These are phyloP conservation scores for Pyxicephalus adspersus DNA, from an alignment of 2,113 vertebrate species.

Conservation along the genomic window DNA sequence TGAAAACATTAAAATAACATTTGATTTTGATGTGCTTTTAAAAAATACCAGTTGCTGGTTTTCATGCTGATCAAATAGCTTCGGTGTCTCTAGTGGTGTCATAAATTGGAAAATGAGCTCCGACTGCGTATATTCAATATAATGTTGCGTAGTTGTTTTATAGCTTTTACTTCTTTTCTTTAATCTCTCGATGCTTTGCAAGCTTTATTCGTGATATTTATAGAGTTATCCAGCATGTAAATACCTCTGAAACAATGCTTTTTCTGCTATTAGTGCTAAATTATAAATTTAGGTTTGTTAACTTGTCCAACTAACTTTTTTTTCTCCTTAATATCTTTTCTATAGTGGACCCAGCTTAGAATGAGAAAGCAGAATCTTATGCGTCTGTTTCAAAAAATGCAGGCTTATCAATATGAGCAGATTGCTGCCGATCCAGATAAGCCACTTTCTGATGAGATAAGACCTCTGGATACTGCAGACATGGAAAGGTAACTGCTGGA, in stretches of 20 bases:
- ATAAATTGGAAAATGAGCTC: background rate
- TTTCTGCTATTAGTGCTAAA: no score
- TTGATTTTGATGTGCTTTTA: no score
- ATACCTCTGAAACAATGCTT: no score
- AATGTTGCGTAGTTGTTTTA: background rate
- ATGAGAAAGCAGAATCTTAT: conserved; percentile 95
- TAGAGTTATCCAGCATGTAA: no score
- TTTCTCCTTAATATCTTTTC: conserved; percentile 6
- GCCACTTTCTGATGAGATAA: conserved; percentile 92
- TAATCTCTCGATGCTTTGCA: no score
- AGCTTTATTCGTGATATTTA: no score
- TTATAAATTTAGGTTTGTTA: no score
- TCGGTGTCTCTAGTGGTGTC: background rate
- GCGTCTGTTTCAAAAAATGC: conserved; percentile 96
- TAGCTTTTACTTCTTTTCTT: no score
- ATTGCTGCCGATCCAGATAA: conserved; percentile 98
- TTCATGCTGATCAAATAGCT: no score
- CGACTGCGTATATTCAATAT: background rate
- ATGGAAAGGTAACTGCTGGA: conserved; percentile 85
- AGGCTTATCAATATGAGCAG: conserved; percentile 95
- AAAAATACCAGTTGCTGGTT: no score
- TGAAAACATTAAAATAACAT: no score
- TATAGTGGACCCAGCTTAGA: conserved; percentile 95
- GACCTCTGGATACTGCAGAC: conserved; percentile 92
- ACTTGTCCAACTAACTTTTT: no score